phyloP scores from a whole-genome alignment of 2,888 invertebrate genomes.

The Mimachlamys varia region DNA sequence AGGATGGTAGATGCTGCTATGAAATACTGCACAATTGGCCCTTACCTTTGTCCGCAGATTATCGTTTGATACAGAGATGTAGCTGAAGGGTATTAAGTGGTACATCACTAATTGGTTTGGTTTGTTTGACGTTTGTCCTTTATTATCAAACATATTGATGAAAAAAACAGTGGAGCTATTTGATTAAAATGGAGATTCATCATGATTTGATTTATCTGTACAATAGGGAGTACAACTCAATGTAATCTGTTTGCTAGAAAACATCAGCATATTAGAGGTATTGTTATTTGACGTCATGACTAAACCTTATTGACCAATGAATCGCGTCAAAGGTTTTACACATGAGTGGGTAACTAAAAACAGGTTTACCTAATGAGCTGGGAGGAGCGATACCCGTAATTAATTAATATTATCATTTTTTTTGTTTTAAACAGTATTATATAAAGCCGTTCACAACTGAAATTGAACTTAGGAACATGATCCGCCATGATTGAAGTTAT shows the following conservation, averaged over 20 bases:
- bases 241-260: not conserved
- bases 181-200: not conserved
- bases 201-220: not conserved
- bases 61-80: constrained; percentile 1
- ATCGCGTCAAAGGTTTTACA: too few species aligned
- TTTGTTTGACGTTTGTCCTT: constrained; percentile 19
- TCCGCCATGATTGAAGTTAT: too few species aligned
- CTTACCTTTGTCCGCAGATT: not conserved
- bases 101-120: not conserved
- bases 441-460: too few species aligned
- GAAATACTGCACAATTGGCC: not conserved
- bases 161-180: not conserved
- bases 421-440: too few species aligned
- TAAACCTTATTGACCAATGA: too few species aligned
- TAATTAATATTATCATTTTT: too few species aligned
- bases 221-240: not conserved
- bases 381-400: too few species aligned
- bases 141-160: not conserved
- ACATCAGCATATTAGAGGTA: not conserved
- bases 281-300: too few species aligned
- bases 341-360: too few species aligned
- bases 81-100: not conserved
- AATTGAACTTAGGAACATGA: too few species aligned
- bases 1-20: not conserved
- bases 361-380: too few species aligned